These are phyloP conservation scores for Micoletzkya japonica DNA, from an alignment of 2,888 invertebrate genomes.

Conservation along the genomic window DNA sequence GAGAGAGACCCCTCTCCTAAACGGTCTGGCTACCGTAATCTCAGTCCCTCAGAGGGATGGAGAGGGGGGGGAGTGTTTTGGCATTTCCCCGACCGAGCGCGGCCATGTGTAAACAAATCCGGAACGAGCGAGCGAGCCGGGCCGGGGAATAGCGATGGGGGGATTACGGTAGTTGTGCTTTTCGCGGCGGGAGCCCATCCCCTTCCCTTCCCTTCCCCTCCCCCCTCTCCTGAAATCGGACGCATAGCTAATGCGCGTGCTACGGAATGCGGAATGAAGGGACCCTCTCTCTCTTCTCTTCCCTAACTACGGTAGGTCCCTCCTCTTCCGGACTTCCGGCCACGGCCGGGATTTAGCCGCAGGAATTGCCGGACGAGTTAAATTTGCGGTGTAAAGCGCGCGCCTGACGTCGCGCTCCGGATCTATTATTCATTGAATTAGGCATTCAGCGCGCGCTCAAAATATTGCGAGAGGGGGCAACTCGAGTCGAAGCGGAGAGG, in stretches of 20 bases:
- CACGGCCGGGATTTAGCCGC: background rate
- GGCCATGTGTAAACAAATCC: slow-evolving; percentile 6
- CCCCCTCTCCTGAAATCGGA: slow-evolving; percentile 20
- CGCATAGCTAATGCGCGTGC: slow-evolving; percentile 15
- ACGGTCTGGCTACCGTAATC: background rate
- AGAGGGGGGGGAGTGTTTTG: background rate
- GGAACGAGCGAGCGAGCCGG: too few species aligned
- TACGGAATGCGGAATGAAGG: slow-evolving; percentile 7
- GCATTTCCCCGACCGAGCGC: background rate
- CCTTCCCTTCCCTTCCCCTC: slow-evolving; percentile 4
- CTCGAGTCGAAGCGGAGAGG: slow-evolving; percentile 7
- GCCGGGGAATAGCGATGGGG: too few species aligned
- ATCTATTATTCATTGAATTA: slow-evolving; percentile 29
- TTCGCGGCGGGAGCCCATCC: slow-evolving; percentile 1
- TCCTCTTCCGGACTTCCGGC: slow-evolving; percentile 6
- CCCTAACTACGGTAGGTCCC: background rate
- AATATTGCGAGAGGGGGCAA: slow-evolving; percentile 6
- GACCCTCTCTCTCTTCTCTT: background rate
- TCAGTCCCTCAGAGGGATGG: slow-evolving; percentile 6
- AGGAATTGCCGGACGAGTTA: background rate
- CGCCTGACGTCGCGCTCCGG: background rate
- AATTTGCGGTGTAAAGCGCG: background rate
- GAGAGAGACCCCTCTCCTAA: background rate
- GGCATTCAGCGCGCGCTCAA: slow-evolving; percentile 24
- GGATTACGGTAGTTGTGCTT: slow-evolving; percentile 23